phyloP scores from a whole-genome alignment of 1,140 invertebrate species.

The Zaprionus inermis region DNA sequence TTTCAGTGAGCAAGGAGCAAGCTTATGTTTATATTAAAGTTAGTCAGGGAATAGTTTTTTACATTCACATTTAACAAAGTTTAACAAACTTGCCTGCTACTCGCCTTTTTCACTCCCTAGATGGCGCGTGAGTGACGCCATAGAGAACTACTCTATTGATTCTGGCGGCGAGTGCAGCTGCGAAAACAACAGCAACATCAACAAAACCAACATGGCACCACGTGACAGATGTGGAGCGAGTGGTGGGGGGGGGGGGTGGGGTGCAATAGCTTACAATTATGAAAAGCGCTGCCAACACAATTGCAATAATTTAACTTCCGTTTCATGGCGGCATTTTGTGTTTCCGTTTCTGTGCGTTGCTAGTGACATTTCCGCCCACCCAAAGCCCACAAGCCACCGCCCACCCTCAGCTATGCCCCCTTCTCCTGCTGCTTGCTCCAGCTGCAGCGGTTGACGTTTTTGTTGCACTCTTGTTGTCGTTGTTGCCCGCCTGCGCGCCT shows the following conservation, averaged over 20 bases:
- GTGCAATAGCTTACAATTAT: conserved; percentile 68
- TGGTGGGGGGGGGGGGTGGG: background rate
- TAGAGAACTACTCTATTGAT: conserved; percentile 3
- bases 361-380: conserved; percentile 59
- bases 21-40: no score
- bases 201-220: background rate
- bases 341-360: conserved; percentile 66
- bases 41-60: no score
- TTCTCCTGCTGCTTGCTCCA: conserved; percentile 61
- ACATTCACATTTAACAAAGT: no score
- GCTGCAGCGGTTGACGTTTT: conserved; percentile 20
- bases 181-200: conserved; percentile 13
- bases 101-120: conserved; percentile 4
- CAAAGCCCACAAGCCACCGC: background rate
- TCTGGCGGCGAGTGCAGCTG: conserved; percentile 11
- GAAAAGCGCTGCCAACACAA: conserved; percentile 71
- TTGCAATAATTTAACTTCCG: conserved; percentile 81
- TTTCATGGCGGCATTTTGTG: conserved; percentile 76
- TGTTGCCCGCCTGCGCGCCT: conserved; percentile 15
- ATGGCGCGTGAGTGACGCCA: conserved; percentile 9
- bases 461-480: conserved; percentile 17
- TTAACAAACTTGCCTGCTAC: no score
- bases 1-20: no score
- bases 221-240: no score
- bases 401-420: background rate